Conservation (phyloP, 1,140 invertebrate species). For the Drosophila ercepeae region DNA sequence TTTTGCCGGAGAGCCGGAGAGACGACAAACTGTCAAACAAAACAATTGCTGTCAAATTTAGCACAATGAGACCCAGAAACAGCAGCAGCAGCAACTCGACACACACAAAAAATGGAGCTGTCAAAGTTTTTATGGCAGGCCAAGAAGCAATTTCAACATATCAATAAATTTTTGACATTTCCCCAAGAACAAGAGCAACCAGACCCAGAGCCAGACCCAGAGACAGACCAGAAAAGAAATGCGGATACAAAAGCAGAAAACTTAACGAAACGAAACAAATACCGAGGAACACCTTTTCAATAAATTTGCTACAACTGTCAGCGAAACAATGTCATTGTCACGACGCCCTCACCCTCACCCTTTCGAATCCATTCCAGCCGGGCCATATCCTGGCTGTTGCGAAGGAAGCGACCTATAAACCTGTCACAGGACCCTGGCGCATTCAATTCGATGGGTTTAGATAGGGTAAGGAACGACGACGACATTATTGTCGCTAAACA, state of each 20-base stretch:
- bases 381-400: slow-evolving; percentile 10
- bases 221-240: neutral
- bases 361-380: neutral
- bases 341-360: slow-evolving; percentile 37
- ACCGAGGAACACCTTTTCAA: slow-evolving; percentile 75
- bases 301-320: slow-evolving; percentile 83
- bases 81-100: too few relatives aligned
- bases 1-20: slow-evolving; percentile 48
- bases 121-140: slow-evolving; percentile 66
- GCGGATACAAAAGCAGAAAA: neutral
- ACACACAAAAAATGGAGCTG: slow-evolving; percentile 72
- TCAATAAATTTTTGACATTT: slow-evolving; percentile 81
- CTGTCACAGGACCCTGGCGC: slow-evolving; percentile 60
- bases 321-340: slow-evolving; percentile 82
- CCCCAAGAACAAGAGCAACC: slow-evolving; percentile 39
- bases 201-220: neutral
- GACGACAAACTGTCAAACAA: slow-evolving; percentile 82
- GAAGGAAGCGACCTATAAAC: slow-evolving; percentile 75
- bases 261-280: slow-evolving; percentile 39
- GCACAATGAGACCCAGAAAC: slow-evolving; percentile 57
- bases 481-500: slow-evolving; percentile 83
- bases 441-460: slow-evolving; percentile 48
- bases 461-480: slow-evolving; percentile 39
- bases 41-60: slow-evolving; percentile 83
- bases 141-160: slow-evolving; percentile 78